Evolutionary conservation across 2,888 invertebrate genomes (phyloP), one percentile per base, ranked within the genome.

Genomic region (Pheosia tremula): DNA sequence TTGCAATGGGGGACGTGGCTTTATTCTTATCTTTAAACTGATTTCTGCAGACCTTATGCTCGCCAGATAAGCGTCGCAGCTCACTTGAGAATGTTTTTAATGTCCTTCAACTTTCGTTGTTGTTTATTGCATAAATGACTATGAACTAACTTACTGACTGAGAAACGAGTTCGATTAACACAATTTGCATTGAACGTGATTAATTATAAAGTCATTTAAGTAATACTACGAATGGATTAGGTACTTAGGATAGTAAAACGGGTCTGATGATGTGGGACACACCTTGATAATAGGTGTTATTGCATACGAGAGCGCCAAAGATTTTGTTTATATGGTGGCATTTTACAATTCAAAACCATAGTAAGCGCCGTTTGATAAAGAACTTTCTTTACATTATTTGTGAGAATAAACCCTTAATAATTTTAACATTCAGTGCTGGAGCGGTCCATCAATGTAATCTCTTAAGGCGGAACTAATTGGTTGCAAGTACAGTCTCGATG

Each of bases 391-490:
- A 43, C 43, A 9, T 43, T 10, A 43, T 10, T 43, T 24, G 24
- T 24, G 24, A 24, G 24, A 24, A 24, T 24, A 24, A 24, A 24
- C 43, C 43, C 9, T 10, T 43, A 43, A 43, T 52, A 3, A 52
- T 53, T 53, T 37, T 53, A 9, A 37, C 11, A 37, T 53, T 37
- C 11, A 8, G 37, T 4, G 53, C 9, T 53, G 11, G 11, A 37
- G 53, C 53, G 53, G 53, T 53, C 50, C 50, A 36, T 53, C 53
- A 9, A 37, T 53, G 53, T 57, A 63, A 60, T 67, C 66, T 74
- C 69, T 63, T 68, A 76, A 75, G 74, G 81, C 82, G 80, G 80
- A 82, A 83, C 85, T 89, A 90, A 91, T 90, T 88, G 84, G 79
- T 67, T 72, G 79, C 88, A 85, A 89, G 86, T 87, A 89, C 78